Evolutionary conservation across 2,797 vertebrate genomes (phyloP).

Genomic region (Borostomias antarcticus): DNA sequence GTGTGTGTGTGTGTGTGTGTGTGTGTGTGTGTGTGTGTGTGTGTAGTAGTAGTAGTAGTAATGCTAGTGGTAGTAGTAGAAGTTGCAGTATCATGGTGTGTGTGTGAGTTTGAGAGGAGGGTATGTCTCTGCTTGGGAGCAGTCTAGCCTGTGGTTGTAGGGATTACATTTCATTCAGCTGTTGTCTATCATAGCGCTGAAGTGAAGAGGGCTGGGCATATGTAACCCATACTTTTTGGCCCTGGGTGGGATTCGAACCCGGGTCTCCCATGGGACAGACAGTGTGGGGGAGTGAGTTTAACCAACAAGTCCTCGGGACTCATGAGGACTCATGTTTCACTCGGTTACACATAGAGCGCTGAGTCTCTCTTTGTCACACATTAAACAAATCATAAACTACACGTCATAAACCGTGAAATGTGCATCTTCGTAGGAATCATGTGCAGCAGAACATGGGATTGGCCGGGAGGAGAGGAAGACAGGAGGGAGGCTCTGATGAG

Average conservation of each 20-base stretch:
- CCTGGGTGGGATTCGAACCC: no score
- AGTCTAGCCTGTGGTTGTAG: slow-evolving; percentile 1
- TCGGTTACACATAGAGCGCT: no score
- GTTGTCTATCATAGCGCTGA: slow-evolving; percentile 13
- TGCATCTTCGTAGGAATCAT: not conserved
- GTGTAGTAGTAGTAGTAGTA: not conserved
- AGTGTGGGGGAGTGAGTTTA: no score
- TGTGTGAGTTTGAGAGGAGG: not conserved
- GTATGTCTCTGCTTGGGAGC: not conserved
- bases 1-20: slow-evolving; percentile 1
- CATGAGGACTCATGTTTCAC: no score
- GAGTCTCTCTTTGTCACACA: no score
- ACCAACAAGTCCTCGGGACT: no score
- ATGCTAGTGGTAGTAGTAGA: not conserved
- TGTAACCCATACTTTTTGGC: no score
- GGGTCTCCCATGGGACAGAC: no score
- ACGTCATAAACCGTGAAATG: not conserved
- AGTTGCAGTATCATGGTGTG: not conserved
- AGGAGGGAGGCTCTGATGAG: not conserved
- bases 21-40: not conserved
- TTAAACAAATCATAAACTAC: not conserved
- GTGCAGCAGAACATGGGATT: not conserved
- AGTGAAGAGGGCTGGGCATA: not conserved
- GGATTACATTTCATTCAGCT: slow-evolving; percentile 30
- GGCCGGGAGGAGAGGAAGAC: not conserved